Evolutionary conservation across 2,888 invertebrate genomes (phyloP), one percentile per base, ranked within the genome.

Genomic region (Nomada flava): DNA sequence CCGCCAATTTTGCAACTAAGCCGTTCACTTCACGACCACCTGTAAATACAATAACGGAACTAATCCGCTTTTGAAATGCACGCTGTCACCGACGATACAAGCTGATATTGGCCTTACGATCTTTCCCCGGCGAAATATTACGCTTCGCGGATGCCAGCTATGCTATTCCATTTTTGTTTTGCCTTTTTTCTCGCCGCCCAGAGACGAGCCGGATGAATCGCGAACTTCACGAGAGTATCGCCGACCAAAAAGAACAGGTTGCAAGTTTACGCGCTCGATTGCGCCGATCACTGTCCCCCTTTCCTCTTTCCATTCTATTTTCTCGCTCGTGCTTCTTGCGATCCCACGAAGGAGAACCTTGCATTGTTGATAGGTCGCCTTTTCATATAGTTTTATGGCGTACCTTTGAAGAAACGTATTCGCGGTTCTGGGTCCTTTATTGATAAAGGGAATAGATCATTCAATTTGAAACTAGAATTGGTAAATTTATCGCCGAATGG

Each of bases 41-140:
- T 88, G 87, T 87, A 87, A 87, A 87, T 87, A 88, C 88, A 88
- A 87, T 86, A 75, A 74, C 82, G 80, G 76, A 82, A 87, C 86
- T 88, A 87, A 87, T 88, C 88, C 87, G 87, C 87, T 87, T 87
- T 87, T 74, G 86, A 88, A 88, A 88, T 82, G 79, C 86, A 84
- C 82, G 76, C 81, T 82, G 73, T 65, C 77, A 63, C 65, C 62
- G 29, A 29, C 79, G 80, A 85, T 82, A 76, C 72, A 80, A 76
- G 78, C 76, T 76, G 84, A 86, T 87, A 88, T 86, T 86, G 88
- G 86, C 79, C 87, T 84, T 79, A 85, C 82, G 83, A 82, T 70
- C 72, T 68, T 55, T 44, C 72, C 47, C 64, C 44, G 53, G 47
- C 80, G 86, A 87, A 82, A 88, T 88, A 87, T 87, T 87, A 83